Evolutionary conservation across 2,113 vertebrate genomes (phyloP).

Genomic region (Chelonoidis abingdonii): DNA sequence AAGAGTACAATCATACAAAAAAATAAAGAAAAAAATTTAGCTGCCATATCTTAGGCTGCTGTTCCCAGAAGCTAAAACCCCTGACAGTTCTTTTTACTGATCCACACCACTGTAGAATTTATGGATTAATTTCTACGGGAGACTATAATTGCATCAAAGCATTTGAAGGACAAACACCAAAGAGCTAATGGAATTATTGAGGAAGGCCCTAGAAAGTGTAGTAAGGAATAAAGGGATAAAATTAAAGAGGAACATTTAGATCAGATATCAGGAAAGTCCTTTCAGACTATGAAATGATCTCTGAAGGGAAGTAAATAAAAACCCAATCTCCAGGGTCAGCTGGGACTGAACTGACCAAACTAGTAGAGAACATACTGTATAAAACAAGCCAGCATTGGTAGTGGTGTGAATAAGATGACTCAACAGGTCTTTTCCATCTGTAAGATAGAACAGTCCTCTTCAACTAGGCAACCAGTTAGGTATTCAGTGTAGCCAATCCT

Average conservation of each 20-base stretch:
- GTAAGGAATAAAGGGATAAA: background rate
- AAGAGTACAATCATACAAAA: background rate
- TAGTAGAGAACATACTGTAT: background rate
- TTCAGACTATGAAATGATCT: background rate
- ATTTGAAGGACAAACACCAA: constrained; percentile 6
- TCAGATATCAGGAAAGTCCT: rapidly evolving
- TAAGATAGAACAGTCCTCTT: background rate
- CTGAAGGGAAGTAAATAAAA: background rate
- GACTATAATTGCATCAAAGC: background rate
- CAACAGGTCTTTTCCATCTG: background rate
- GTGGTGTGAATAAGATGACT: background rate
- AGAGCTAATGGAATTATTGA: background rate
- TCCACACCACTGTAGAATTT: background rate
- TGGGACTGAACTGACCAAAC: background rate
- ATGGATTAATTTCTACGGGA: background rate
- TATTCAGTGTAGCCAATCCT: background rate
- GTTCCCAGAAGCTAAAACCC: constrained; percentile 6
- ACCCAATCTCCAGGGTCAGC: background rate
- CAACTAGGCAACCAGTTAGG: background rate
- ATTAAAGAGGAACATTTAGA: background rate
- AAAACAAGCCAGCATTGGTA: background rate
- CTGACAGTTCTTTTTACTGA: constrained; percentile 15
- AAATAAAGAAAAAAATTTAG: background rate
- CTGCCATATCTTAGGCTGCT: background rate
- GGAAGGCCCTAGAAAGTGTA: background rate